phyloP scores from a whole-genome alignment of 2,797 vertebrate genomes.

The Chromis chromis region DNA sequence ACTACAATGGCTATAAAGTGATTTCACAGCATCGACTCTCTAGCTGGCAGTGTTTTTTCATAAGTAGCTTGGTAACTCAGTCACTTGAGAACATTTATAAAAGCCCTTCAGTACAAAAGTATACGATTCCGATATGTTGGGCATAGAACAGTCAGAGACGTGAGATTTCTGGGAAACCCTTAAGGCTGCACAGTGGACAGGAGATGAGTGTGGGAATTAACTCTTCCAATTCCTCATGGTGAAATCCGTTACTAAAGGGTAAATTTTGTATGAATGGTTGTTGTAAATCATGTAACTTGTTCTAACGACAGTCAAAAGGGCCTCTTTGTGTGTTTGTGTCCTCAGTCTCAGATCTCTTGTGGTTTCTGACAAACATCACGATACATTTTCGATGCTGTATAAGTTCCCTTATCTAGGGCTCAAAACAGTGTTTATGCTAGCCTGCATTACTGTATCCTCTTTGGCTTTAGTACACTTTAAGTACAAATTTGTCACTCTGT shows the following conservation, averaged over 20 bases:
- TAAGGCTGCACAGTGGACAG: not conserved
- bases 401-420: not conserved
- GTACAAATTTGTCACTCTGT: not conserved
- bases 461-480: not conserved
- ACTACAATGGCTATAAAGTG: no score
- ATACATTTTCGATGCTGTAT: constrained; percentile 1
- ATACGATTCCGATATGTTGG: no score
- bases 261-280: not conserved
- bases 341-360: not conserved
- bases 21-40: not conserved
- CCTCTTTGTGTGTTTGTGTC: not conserved
- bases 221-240: constrained; percentile 3
- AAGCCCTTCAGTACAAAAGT: not conserved
- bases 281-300: constrained; percentile 11
- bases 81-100: not conserved
- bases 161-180: not conserved
- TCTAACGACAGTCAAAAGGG: constrained; percentile 6
- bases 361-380: constrained; percentile 19
- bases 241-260: not conserved
- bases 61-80: not conserved
- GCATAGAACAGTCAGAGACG: not conserved
- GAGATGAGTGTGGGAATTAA: not conserved
- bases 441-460: not conserved
- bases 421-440: not conserved
- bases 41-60: not conserved